phyloP scores from a whole-genome alignment of 2,113 vertebrate species.

The Neotoma lepida region DNA sequence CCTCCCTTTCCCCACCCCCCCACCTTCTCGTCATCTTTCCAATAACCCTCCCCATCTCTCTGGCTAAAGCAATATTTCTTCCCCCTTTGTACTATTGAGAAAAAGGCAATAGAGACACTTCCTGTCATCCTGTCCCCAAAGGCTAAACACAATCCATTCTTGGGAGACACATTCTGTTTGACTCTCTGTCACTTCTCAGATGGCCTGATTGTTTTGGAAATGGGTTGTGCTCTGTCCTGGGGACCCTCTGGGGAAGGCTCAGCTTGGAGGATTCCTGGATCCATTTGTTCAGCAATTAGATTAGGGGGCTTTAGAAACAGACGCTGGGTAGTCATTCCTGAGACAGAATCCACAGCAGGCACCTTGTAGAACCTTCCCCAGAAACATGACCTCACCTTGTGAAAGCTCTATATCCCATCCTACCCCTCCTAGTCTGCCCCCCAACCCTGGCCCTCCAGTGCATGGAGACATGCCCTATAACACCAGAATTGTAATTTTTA shows the following conservation, averaged over 20 bases:
- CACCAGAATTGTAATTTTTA: constrained; percentile 10
- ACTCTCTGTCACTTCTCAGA: constrained; percentile 50
- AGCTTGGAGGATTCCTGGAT: constrained; percentile 66
- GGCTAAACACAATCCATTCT: constrained; percentile 13
- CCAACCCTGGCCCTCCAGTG: background rate
- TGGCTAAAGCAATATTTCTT: background rate
- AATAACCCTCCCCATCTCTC: background rate
- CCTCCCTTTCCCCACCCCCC: background rate
- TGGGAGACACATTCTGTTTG: background rate
- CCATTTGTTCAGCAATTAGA: constrained; percentile 70
- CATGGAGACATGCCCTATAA: background rate
- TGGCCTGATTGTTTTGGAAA: constrained; percentile 60
- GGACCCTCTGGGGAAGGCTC: constrained; percentile 64
- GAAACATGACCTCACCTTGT: background rate
- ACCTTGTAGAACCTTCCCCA: background rate
- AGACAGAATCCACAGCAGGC: background rate
- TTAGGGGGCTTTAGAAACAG: constrained; percentile 52
- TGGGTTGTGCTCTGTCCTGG: constrained; percentile 36
- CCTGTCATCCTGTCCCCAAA: constrained; percentile 46
- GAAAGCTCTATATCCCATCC: background rate
- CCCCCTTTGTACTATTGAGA: background rate
- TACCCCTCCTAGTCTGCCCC: no score
- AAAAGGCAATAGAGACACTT: background rate
- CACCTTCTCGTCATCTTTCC: background rate
- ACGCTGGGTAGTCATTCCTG: background rate